Evolutionary conservation across 1,140 invertebrate species (phyloP), one percentile per base, ranked within the genome.

Genomic region (Drosophila littoralis): DNA sequence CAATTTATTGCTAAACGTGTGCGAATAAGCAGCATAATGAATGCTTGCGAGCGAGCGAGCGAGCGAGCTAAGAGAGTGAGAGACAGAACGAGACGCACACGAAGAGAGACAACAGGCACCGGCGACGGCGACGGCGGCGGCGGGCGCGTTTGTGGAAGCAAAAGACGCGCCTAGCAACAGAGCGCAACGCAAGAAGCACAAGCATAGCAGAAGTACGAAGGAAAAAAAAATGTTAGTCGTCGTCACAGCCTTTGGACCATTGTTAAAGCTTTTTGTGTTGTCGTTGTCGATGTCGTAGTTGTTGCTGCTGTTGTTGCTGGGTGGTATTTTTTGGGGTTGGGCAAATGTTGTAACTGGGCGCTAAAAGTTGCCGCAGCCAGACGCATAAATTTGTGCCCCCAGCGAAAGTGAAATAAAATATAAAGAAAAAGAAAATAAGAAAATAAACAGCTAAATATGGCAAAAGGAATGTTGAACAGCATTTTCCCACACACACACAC

Each of bases 1-100:
- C 63, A 86, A 88, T 84, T 89, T 89, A 89, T 89, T 75, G 84
- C 84, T 89, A 80, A 84, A 84, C 84, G 84, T 89, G 84, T 81
- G 85, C 84, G 85, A 84, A 89, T 85, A 76, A 78, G 72, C 55
- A 71, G 54, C 64, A 81, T 76, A 74, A 64, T 65, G 55, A 70
- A 59, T 46, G 60, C 48, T 54, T 65, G 54, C 45, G 66, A 15
- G 64, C 7, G 64, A 72, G 54, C 45, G 66, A 15, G 64, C 7
- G 64, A 72, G 67, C 43, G 58, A 42, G 46, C 40, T 12, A 36
- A 7, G n/a, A n/a, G 15, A 12, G 59, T 0, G 15, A 46, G 55
- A 7, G 45, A 28, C 22, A 8, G 28, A 8, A 42, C n/a, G 52
- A 36, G 70, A 72, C 69, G 38, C 68, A 60, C 54, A 50, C 35